Percentiles rank a stretch among this genome's conserved stretches.
These are phyloP conservation scores for Caligus rogercresseyi DNA, from an alignment of 1,140 invertebrate species.

Conservation along the genomic window DNA sequence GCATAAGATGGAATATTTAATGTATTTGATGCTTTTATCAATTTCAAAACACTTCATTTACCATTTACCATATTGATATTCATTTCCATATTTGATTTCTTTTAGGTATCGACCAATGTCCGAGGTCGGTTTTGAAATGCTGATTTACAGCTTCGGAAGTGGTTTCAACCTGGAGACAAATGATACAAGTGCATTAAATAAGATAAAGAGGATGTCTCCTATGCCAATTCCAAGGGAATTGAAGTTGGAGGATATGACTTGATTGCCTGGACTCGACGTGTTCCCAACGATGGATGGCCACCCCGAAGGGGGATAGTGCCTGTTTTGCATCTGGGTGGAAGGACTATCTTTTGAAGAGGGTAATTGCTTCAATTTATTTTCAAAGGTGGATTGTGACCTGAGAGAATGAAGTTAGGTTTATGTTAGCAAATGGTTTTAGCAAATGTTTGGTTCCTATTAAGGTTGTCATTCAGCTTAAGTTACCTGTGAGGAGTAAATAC, in stretches of 20 bases:
- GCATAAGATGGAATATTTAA: too few species aligned
- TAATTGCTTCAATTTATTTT: too few species aligned
- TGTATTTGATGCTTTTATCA: too few species aligned
- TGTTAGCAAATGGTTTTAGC: too few species aligned
- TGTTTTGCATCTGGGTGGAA: neutral
- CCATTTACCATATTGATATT: too few species aligned
- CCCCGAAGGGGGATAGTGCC: neutral
- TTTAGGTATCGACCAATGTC: neutral
- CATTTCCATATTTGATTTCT: too few species aligned
- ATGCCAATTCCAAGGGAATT: slow-evolving; percentile 2
- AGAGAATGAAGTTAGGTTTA: too few species aligned
- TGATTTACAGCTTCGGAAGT: slow-evolving; percentile 5
- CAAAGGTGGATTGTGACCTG: too few species aligned
- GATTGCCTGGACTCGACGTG: neutral
- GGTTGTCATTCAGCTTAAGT: too few species aligned
- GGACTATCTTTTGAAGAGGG: neutral
- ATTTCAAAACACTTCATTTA: too few species aligned
- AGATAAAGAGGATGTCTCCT: neutral
- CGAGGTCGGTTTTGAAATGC: slow-evolving; percentile 5
- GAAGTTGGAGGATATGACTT: slow-evolving; percentile 5
- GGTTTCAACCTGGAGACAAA: neutral
- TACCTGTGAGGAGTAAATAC: too few species aligned
- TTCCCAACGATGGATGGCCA: neutral
- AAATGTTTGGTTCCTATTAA: too few species aligned
- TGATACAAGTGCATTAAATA: neutral